A percentile compares a stretch with the other conserved stretches of the same genome.
Conservation (phyloP, 2,888 invertebrate genomes). For the Acrobeloides nanus region DNA sequence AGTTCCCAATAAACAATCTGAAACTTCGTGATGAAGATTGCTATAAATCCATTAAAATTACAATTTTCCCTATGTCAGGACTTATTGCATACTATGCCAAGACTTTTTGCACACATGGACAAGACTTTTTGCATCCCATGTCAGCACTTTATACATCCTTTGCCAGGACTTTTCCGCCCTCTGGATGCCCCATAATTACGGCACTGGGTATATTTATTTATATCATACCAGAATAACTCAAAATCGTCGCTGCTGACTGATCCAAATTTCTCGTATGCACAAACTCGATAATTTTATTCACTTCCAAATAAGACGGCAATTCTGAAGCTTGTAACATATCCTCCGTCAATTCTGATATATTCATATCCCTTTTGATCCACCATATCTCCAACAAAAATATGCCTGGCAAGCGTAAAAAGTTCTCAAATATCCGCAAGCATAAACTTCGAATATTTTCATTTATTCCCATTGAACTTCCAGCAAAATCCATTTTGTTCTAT, state of each 20-base stretch:
- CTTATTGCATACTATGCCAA: too few species aligned
- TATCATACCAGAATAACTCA: constrained; percentile 38
- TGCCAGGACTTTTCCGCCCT: too few species aligned
- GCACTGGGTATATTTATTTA: neutral
- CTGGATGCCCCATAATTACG: too few species aligned
- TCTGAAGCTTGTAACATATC: constrained; percentile 26
- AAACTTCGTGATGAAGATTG: too few species aligned
- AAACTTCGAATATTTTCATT: neutral
- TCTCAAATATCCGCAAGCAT: constrained; percentile 10
- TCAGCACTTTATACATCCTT: too few species aligned
- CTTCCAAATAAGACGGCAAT: constrained; percentile 34
- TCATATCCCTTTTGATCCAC: constrained; percentile 37
- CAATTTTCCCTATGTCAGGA: neutral
- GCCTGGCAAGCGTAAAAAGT: constrained; percentile 31
- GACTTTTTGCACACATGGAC: too few species aligned
- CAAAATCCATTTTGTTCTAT: too few species aligned
- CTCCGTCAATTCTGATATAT: constrained; percentile 31
- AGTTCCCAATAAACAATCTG: too few species aligned
- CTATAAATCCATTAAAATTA: too few species aligned
- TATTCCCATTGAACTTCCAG: neutral
- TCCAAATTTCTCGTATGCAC: constrained; percentile 43
- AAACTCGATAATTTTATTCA: constrained; percentile 40
- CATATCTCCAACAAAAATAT: constrained; percentile 38
- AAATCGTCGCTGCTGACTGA: constrained; percentile 33
- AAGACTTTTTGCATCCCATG: too few species aligned